Conservation (phyloP, 2,113 vertebrate genomes). For the Aegypius monachus region DNA sequence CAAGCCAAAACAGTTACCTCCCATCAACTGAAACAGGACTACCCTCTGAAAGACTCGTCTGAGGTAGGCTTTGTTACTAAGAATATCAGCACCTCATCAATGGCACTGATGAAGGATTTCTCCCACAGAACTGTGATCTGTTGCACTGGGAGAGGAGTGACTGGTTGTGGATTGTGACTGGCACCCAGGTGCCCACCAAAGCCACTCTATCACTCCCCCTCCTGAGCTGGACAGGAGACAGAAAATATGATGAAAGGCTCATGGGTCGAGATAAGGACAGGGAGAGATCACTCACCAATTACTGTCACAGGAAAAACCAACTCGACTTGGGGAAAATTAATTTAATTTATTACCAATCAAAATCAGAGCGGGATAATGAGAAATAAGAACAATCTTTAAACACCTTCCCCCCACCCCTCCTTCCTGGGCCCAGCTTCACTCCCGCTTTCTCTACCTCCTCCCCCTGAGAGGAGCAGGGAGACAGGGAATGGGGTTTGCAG, state of each 20-base stretch:
- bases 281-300: neutral
- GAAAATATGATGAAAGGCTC: neutral
- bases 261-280: neutral
- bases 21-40: neutral
- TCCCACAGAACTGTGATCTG: neutral
- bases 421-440: neutral
- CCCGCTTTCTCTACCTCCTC: neutral
- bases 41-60: neutral
- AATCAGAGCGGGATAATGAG: neutral
- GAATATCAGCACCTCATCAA: neutral
- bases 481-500: neutral
- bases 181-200: neutral
- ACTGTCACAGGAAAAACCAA: neutral
- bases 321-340: neutral
- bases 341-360: neutral
- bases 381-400: neutral
- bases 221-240: neutral
- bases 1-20: neutral
- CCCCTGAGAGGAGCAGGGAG: fast-evolving
- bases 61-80: neutral
- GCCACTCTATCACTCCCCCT: neutral
- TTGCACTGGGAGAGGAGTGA: neutral
- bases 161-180: neutral
- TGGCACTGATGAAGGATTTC: neutral
- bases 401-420: neutral